These are phyloP conservation scores for Operophtera brumata DNA, from an alignment of 2,888 invertebrate genomes.

Conservation along the genomic window DNA sequence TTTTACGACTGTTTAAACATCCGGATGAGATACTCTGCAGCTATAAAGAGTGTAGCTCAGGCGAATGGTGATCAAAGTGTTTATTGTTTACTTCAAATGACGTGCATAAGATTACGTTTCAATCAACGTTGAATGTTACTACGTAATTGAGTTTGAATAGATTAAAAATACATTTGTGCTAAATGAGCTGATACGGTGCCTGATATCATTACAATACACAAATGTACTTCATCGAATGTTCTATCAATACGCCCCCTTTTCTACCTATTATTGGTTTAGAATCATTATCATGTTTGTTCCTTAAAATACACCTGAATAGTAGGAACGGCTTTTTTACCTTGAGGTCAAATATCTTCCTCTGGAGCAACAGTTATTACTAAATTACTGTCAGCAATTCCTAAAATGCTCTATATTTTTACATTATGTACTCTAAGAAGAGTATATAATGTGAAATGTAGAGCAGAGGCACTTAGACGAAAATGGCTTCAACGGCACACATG, in stretches of 20 bases:
- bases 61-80: constrained; percentile 30
- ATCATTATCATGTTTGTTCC: constrained; percentile 3
- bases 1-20: constrained; percentile 33
- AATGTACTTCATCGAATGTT: constrained; percentile 23
- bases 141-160: constrained; percentile 19
- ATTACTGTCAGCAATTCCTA: too few relatives aligned
- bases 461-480: constrained; percentile 2
- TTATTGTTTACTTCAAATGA: constrained; percentile 30
- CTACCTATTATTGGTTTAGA: constrained; percentile 11
- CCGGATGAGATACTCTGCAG: constrained; percentile 30
- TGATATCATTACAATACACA: constrained; percentile 18
- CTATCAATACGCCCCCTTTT: constrained; percentile 17
- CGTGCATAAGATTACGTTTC: constrained; percentile 26
- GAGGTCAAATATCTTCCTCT: too few relatives aligned
- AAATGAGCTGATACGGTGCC: constrained; percentile 10
- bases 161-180: constrained; percentile 16
- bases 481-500: constrained; percentile 1
- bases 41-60: constrained; percentile 28
- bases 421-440: too few relatives aligned
- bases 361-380: too few relatives aligned
- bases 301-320: too few relatives aligned
- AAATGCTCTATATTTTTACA: too few relatives aligned
- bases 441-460: constrained; percentile 1
- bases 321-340: too few relatives aligned
- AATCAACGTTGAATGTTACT: constrained; percentile 21